Percentiles rank a stretch among this genome's conserved stretches.
These are phyloP conservation scores for Spheniscus humboldti DNA, from an alignment of 2,797 vertebrate genomes.

Conservation along the genomic window DNA sequence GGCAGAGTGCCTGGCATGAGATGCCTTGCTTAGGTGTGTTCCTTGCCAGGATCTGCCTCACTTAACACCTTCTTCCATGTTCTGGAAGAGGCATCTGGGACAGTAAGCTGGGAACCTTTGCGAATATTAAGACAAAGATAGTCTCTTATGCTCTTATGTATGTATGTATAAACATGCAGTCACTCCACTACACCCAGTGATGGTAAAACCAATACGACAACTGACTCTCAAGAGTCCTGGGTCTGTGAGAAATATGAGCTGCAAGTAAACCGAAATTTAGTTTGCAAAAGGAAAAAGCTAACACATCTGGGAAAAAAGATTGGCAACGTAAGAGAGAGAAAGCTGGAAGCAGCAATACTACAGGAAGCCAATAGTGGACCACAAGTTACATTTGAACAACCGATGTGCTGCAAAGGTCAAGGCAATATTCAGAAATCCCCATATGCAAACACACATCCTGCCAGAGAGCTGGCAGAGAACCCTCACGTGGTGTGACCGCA, in stretches of 20 bases:
- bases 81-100: neutral
- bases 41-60: neutral
- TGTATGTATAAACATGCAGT: neutral
- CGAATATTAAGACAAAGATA: neutral
- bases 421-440: conserved; percentile 14
- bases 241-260: neutral
- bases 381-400: conserved; percentile 10
- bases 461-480: neutral
- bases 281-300: neutral
- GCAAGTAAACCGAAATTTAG: neutral
- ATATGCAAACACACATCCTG: neutral
- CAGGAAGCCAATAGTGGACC: conserved; percentile 9
- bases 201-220: neutral
- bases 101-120: neutral
- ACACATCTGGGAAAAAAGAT: neutral
- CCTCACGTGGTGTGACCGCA: neutral
- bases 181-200: neutral
- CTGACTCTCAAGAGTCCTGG: neutral
- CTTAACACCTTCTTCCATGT: neutral
- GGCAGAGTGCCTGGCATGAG: neutral
- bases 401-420: conserved; percentile 27
- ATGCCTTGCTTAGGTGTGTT: neutral
- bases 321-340: neutral
- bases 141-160: neutral
- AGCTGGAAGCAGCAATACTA: neutral